Conservation (phyloP, 2,113 vertebrate species). For the Nothocercus nigrocapillus region DNA sequence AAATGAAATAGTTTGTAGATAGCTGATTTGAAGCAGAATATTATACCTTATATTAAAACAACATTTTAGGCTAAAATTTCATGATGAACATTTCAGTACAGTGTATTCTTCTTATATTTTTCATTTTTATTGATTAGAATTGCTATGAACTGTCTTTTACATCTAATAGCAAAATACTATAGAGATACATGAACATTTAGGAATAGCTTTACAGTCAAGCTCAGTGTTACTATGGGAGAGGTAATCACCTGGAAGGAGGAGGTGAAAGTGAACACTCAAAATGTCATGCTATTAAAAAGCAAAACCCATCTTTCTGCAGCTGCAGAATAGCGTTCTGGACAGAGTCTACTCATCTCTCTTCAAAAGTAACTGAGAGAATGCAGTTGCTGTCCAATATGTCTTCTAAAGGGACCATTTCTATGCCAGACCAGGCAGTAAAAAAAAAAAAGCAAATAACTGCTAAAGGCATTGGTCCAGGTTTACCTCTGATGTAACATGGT, state of each 20-base stretch:
- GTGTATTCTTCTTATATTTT: background rate
- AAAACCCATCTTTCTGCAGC: slow-evolving; percentile 17
- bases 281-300: background rate
- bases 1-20: background rate
- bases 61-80: background rate
- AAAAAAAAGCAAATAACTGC: background rate
- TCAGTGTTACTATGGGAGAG: background rate
- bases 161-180: background rate
- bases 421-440: background rate
- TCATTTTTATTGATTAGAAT: background rate
- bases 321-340: slow-evolving; percentile 39
- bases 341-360: slow-evolving; percentile 1
- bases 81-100: background rate
- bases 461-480: background rate
- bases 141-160: background rate
- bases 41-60: background rate
- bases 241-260: background rate
- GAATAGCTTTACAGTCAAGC: background rate
- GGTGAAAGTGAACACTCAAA: background rate
- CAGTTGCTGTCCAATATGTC: slow-evolving; percentile 52
- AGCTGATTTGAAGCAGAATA: background rate
- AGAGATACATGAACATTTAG: background rate
- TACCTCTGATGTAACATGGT: background rate
- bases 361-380: slow-evolving; percentile 4
- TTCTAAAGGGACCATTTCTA: slow-evolving; percentile 28